These are phyloP conservation scores for Alligator sinensis DNA, from an alignment of 2,113 vertebrate species.

Conservation along the genomic window DNA sequence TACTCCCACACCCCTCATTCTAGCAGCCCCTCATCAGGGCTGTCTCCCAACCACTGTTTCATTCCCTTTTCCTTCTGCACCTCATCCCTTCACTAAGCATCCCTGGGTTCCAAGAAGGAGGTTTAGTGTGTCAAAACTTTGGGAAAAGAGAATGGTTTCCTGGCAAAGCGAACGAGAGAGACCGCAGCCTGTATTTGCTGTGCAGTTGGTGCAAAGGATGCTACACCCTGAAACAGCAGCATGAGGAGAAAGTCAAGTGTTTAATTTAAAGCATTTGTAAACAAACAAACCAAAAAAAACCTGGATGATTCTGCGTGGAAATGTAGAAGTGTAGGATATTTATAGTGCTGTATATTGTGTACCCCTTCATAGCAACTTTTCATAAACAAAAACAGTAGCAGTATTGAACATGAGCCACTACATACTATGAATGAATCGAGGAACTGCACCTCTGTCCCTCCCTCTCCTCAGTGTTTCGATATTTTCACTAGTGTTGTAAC, in stretches of 20 bases:
- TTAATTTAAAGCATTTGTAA: neutral
- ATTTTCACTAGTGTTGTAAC: neutral
- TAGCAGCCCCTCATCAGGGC: neutral
- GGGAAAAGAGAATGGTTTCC: neutral
- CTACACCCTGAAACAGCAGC: neutral
- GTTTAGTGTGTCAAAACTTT: neutral
- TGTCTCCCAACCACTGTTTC: too few relatives aligned
- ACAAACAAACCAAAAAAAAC: neutral
- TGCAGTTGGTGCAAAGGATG: too few relatives aligned
- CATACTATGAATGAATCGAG: neutral
- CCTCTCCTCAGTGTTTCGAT: neutral
- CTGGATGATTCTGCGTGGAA: neutral
- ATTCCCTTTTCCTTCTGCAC: rapidly evolving
- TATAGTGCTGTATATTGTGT: neutral
- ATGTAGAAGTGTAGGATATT: neutral
- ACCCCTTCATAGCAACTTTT: neutral
- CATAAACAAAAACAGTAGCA: neutral
- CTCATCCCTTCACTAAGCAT: neutral
- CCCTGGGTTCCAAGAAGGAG: neutral
- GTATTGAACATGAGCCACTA: neutral
- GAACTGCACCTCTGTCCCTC: neutral
- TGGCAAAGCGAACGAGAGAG: too few relatives aligned
- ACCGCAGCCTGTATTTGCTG: too few relatives aligned
- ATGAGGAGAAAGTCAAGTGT: neutral
- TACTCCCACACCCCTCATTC: too few relatives aligned